These are phyloP conservation scores for Cheirogaleus medius DNA, from an alignment of 2,113 vertebrate genomes.

Conservation along the genomic window DNA sequence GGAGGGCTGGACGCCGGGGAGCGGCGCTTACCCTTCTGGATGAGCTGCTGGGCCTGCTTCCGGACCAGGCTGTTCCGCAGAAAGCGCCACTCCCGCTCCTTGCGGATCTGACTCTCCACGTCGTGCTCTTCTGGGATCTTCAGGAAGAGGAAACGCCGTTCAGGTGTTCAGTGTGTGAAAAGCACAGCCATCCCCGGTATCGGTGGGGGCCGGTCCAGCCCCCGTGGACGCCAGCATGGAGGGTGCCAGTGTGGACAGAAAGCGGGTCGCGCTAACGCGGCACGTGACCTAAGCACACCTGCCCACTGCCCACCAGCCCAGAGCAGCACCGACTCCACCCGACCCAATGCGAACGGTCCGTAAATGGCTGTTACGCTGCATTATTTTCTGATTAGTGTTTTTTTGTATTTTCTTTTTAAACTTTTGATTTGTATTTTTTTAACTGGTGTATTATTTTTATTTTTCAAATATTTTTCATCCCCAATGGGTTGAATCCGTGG, in stretches of 20 bases:
- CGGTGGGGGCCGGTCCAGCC: background rate
- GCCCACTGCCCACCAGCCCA: too few species aligned
- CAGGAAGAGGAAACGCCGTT: background rate
- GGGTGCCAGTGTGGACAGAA: background rate
- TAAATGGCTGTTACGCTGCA: background rate
- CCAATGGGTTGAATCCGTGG: background rate
- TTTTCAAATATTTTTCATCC: background rate
- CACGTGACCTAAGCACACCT: too few species aligned
- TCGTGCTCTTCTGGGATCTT: conserved; percentile 98
- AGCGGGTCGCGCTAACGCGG: too few species aligned
- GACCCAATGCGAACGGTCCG: accelerated
- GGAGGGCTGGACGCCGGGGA: too few species aligned
- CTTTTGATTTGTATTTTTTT: background rate
- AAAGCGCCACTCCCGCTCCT: conserved; percentile 97
- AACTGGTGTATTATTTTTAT: background rate
- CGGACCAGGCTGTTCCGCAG: conserved; percentile 93
- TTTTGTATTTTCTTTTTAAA: background rate
- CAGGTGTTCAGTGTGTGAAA: background rate
- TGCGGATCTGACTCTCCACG: conserved; percentile 95
- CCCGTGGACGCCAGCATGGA: background rate
- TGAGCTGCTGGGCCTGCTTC: conserved; percentile 91
- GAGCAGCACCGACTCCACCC: too few species aligned
- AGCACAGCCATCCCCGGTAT: background rate
- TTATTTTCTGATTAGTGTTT: background rate
- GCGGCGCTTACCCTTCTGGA: conserved; percentile 90